Evolutionary conservation across 1,140 invertebrate species (phyloP).

Genomic region (Heterodera carotae): DNA sequence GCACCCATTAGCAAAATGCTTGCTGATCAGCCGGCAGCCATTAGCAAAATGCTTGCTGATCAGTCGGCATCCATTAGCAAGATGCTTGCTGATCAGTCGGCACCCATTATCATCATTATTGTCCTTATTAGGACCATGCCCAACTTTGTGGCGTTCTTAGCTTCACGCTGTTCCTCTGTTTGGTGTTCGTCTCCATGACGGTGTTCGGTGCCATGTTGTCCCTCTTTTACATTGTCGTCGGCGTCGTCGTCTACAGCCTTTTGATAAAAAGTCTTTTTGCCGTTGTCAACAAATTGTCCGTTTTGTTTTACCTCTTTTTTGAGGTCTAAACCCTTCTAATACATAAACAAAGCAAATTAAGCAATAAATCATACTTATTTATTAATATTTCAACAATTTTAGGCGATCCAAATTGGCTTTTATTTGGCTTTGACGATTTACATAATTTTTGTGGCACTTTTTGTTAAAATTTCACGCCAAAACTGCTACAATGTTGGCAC

Average conservation of each 20-base stretch:
- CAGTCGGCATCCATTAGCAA: too few species aligned
- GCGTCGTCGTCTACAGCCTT: conserved; percentile 40
- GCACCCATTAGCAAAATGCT: too few species aligned
- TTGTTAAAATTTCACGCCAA: conserved; percentile 24
- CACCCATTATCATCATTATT: not conserved
- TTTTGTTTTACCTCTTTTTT: conserved; percentile 41
- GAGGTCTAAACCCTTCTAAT: conserved; percentile 28
- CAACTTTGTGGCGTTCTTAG: conserved; percentile 44
- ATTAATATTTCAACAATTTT: not conserved
- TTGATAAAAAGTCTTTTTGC: conserved; percentile 39
- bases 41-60: too few species aligned
- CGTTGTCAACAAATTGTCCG: conserved; percentile 30
- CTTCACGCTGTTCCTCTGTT: conserved; percentile 37
- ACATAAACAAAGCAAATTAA: conserved; percentile 17
- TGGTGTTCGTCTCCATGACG: conserved; percentile 36
- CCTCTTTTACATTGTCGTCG: conserved; percentile 38
- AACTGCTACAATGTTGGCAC: not conserved
- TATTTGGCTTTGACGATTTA: conserved; percentile 36
- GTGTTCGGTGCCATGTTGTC: conserved; percentile 39
- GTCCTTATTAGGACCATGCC: conserved; percentile 37
- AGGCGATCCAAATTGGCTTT: conserved; percentile 42
- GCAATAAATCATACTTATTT: not conserved
- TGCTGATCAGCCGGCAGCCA: too few species aligned
- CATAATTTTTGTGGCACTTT: conserved; percentile 36
- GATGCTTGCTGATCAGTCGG: too few species aligned